Base-by-base conservation (phyloP, 1,140 invertebrate species). In the Zaprionus davidi region DNA sequence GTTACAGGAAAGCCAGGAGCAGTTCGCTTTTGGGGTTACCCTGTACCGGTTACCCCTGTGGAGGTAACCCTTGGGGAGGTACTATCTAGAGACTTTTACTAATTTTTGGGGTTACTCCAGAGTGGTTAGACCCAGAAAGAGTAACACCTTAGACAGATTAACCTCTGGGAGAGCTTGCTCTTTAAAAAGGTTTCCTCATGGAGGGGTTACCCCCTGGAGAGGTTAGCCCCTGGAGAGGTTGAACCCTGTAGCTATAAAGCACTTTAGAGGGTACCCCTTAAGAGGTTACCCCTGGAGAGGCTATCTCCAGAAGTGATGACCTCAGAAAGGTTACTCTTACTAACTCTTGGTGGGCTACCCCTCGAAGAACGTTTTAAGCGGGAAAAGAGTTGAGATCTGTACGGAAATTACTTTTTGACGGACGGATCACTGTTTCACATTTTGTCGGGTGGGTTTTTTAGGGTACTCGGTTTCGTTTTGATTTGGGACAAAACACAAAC, bases 401-500 rank as follows among this genome's bases (percentile, higher is more conserved):
- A 46, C 6, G n/a, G n/a, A 9, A 17, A 46, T 2, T 46, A 46
- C 41, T 17, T 6, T 1, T 44, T 44, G n/a, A 9, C 58, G 57
- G 66, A 68, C 56, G 57, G 28, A 46, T 68, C 46, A 69, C 24
- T 55, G 55, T 53, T 53, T 67, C 65, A 15, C 22, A 22, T 4
- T 69, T 67, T 55, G 28, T 56, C 46, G 59, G 13, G 31, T 34
- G 34, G 12, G 13, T 65, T 49, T 58, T 22, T 55, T 22, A 31
- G 4, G 55, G 36, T 36, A 73, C 49, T 69, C 65, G 38, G 38
- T 67, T 78, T 69, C 55, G 75, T 82, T 84, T 83, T 84, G 77
- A 78, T 65, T 71, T 78, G 84, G 78, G 87, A 86, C 82, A 91
- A 91, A 90, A 90, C 86, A 90, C 85, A 84, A 75, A 88, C 76